Evolutionary conservation across 2,797 vertebrate species (phyloP), one percentile per base, ranked within the genome.

Genomic region (Halcyon smyrnensis): DNA sequence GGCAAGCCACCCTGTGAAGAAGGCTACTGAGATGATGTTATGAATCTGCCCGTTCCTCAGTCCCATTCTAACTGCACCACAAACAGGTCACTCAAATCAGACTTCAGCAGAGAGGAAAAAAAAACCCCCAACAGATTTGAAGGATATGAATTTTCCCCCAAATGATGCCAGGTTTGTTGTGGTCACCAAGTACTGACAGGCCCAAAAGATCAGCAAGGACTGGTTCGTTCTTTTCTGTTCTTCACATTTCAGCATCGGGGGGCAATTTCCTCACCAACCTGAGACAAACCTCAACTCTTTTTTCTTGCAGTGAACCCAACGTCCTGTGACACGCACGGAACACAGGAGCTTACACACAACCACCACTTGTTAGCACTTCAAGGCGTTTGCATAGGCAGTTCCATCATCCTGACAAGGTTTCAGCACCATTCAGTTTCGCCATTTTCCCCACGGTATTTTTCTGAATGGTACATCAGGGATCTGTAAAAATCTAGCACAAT

Each of bases 31-130:
- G 6, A 27, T 51, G 67, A 68, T 54, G 7, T 62, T 50, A 75
- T 1, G 8, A 24, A 20, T n/a, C 18, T 54, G 6, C 25, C 51
- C 6, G 2, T 57, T 53, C 43, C 8, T 36, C 5, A 1, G 21
- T 57, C 43, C 28, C 32, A 11, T 37, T 71, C 7, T 85, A 78
- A 34, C 28, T 70, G 21, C 8, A 62, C 15, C 36, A 45, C 21
- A 69, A 82, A 75, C 0, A 1, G 25, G 30, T 59, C 5, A 71
- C 15, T 48, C 48, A 73, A 48, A 30, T 8, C 0, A 0, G 28
- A 53, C 34, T 28, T 8, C 1, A 8, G 45, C 21, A 83, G 6
- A 60, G 0, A 9, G 9, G 0, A 45, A 21, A 51, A 19, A 13
- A 5, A 39, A 13, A 5, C 7, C 48, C 48, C 12, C 45, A n/a